Base-by-base conservation (phyloP, 2,888 invertebrate species). In the Bursaphelenchus okinawaensis region DNA sequence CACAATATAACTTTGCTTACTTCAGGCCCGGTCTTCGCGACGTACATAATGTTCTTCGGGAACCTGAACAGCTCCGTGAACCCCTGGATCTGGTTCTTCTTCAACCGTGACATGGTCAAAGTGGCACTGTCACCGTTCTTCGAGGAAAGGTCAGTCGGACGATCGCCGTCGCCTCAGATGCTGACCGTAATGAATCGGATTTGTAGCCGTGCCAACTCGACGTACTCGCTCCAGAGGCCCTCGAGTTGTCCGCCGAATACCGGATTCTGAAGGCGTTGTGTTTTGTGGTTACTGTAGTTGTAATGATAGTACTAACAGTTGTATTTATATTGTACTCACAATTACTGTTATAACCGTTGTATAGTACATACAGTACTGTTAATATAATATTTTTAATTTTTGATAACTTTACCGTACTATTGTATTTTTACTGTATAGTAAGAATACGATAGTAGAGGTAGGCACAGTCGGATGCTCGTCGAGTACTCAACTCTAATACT, bases 41-140 rank as follows among this genome's bases (percentile, higher is more conserved):
- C 86, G 65, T 87, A 87, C 79, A 84, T 87, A 74, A 87, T 87
- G 70, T 86, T 89, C 57, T 84, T 89, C 71, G 89, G 87, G 69
- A 88, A 88, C 72, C 85, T 89, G 54, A 90, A 90, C 81, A 89
- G 88, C 76, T 89, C 88, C 78, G 88, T 88, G 63, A 87, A 87
- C 75, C 87, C 87, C 0, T 87, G 86, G 86, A 85, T 87, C 60
- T 87, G 86, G 78, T 81, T 87, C 63, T 75, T 81, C 62, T 85
- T 85, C 78, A 86, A 86, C 51, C n/a, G 51, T 9, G 67, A 67
- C 61, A 51, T 19, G 24, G 51, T 59, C n/a, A 20, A 50, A 9
- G 19, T 23, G 1, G 60, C 60, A 22, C 22, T 59, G 24, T n/a
- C 24, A 12, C 60, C 60, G 51, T 51, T 50, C 4, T 51, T 59